Base-by-base conservation (phyloP, 2,888 invertebrate species). In the Acleris cristana region DNA sequence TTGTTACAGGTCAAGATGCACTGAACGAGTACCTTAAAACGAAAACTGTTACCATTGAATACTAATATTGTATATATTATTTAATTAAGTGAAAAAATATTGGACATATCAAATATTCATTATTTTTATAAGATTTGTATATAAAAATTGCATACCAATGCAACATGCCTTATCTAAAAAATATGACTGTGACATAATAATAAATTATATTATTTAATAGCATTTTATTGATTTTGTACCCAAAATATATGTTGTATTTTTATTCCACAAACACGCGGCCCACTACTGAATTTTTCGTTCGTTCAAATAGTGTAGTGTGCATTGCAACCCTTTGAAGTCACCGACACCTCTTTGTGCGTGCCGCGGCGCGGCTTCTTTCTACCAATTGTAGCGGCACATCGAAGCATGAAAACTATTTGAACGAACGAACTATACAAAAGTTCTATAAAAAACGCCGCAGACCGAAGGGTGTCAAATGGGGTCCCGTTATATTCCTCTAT, bases 11-110 rank as follows among this genome's bases (percentile, higher is more conserved):
- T 69, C 96, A 97, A 90, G 99, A 99, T 57, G 96, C 98, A 0
- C 93, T 99, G 49, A 97, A 98, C 84, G 99, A 99, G 89, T 99
- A 99, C 86, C 94, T 99, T 71, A 98, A 97, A 86, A 98, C 98
- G 1, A 99, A 99, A 91, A 97, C 97, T 75, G 95, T 99, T 48
- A 99, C 99, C 12, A 95, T 99, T 75, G 99, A 99, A 92, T 99
- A 98, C 91, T 97, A 87, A 78, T 59, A 19, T 30, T 34, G 34
- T 34, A 34, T 66, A 51, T 30, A 51, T 51, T 23, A 45, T 52
- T 26, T 19, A 18, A 23, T 44, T 44, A 64, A 40, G 40, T 49
- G 10, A 30, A 18, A 48, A 55, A 5, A 30, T 7, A 52, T 30
- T 14, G 44, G 57, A 51, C 55, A 21, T 56, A 19, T 49, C 3